phyloP scores from a whole-genome alignment of 2,113 vertebrate genomes.

The Zapornia atra region DNA sequence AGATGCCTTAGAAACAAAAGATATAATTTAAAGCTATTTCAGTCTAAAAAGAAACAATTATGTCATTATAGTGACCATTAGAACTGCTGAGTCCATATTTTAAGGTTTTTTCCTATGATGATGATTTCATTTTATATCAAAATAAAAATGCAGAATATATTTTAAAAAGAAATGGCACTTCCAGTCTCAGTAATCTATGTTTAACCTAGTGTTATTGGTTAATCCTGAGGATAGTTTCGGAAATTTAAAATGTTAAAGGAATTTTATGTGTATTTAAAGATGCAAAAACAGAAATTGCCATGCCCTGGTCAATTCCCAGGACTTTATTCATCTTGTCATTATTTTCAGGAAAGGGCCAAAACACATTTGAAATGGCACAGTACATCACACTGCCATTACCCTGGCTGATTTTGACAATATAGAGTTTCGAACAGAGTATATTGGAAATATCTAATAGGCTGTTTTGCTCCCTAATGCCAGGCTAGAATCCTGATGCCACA shows the following conservation, averaged over 20 bases:
- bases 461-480: neutral
- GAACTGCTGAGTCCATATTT: neutral
- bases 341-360: neutral
- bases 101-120: neutral
- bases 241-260: neutral
- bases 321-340: neutral
- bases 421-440: neutral
- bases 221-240: neutral
- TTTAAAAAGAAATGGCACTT: neutral
- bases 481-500: neutral
- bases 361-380: neutral
- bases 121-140: neutral
- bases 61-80: neutral
- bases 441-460: neutral
- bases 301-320: neutral
- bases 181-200: neutral
- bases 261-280: neutral
- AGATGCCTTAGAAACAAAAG: neutral
- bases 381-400: neutral
- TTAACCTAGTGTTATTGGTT: neutral
- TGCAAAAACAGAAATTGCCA: neutral
- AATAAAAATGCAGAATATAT: neutral
- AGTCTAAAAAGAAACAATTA: constrained; percentile 12
- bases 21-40: neutral
- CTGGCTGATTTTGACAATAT: neutral